Evolutionary conservation across 2,113 vertebrate species (phyloP), one percentile per base, ranked within the genome.

Genomic region (Indri indri): DNA sequence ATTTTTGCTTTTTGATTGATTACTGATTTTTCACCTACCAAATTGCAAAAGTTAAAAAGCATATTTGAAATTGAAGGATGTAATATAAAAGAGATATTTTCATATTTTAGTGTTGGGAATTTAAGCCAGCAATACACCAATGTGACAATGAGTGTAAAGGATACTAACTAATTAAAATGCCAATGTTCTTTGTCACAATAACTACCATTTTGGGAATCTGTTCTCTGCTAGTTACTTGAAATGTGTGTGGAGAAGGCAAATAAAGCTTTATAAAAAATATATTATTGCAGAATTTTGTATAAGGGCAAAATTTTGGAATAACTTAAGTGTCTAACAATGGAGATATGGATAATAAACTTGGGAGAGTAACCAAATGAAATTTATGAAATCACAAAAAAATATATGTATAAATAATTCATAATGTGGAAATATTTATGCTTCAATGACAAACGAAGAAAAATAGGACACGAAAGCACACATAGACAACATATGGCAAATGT

Each of bases 261-360:
- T 47, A 52, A 74, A n/a, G 5, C 13, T 40, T 74, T 73, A 27
- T 42, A 6, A 92, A 87, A 88, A 25, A 14, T 40, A n/a, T 83
- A 66, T n/a, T 65, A n/a, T 73, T 93, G 63, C 16, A 73, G 37
- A 87, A 50, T 82, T 83, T 79, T 66, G 91, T 81, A 88, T 91
- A 87, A 88, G n/a, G 22, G 5, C 22, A 68, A 91, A 59, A 50
- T 61, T 79, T 83, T 83, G 11, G 18, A 91, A 59, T 84, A 84
- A 57, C 3, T 70, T 76, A 93, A 34, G 18, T 61, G 9, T 32
- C n/a, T 37, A 61, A 68, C 3, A 61, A 91, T 61, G 34, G 50
- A 87, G 63, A 87, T 90, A 54, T 30, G n/a, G 11, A 79, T 90
- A 74, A 77, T 70, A 70, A 76, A 32, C 5, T 84, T 81, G 5